Percentiles rank a stretch among this genome's conserved stretches.
Evolutionary conservation across 2,797 vertebrate species (phyloP).

Genomic region (Pteropus rufus): DNA sequence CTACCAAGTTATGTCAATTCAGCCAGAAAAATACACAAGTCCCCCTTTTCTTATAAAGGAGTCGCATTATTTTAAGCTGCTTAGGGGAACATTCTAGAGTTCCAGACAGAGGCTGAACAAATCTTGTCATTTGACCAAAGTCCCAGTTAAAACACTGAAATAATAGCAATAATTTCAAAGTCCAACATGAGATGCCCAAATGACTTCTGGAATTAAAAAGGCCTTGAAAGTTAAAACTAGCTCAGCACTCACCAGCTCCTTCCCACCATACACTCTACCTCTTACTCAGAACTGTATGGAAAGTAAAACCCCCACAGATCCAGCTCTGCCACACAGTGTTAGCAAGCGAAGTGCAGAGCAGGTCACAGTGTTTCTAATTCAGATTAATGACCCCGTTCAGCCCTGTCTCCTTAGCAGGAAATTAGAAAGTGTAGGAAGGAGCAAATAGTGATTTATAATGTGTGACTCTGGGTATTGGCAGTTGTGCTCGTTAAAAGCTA

Average conservation of each 20-base stretch:
- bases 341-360: slow-evolving; percentile 74
- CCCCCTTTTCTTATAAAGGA: neutral
- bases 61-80: neutral
- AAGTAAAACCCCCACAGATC: slow-evolving; percentile 13
- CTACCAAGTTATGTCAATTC: neutral
- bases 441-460: slow-evolving; percentile 80
- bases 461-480: slow-evolving; percentile 77
- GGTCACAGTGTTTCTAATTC: slow-evolving; percentile 83
- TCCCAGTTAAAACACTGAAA: neutral
- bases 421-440: slow-evolving; percentile 81
- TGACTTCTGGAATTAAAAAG: neutral
- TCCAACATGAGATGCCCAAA: neutral
- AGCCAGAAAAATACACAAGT: neutral
- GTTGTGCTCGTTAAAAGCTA: slow-evolving; percentile 79
- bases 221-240: neutral
- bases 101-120: neutral
- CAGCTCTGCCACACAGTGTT: slow-evolving; percentile 58
- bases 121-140: neutral
- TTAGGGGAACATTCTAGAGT: neutral
- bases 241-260: neutral
- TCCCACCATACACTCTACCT: neutral
- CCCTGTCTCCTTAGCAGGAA: slow-evolving; percentile 84
- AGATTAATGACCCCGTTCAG: slow-evolving; percentile 84
- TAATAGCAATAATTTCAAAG: slow-evolving; percentile 3
- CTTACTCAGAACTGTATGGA: neutral